Base-by-base conservation (phyloP, 1,140 invertebrate species). In the Penaeus chinensis region DNA sequence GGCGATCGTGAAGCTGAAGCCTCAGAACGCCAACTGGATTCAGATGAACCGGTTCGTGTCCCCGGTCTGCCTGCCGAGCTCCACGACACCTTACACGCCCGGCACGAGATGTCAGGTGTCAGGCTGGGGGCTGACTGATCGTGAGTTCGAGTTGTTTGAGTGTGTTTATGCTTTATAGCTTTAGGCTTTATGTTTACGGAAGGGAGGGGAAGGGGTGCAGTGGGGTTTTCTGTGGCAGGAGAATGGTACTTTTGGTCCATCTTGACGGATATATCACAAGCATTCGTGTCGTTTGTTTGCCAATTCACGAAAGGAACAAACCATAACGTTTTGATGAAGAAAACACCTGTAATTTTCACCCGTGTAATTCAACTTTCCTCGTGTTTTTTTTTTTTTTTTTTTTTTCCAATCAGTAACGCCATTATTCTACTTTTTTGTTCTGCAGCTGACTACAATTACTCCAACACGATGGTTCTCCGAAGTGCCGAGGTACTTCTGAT, bases 61-160 rank as follows among this genome's bases (percentile, higher is more conserved):
- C 3, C 87, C 90, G 1, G 89, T 85, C 13, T 90, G 90, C 37
- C 77, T 90, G 20, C 90, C 90, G 1, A 66, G 84, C 0, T 22
- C 61, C 22, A 32, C 82, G 37, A 82, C 76, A 0, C 47, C 78
- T 16, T 89, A 89, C 65, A 65, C 84, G 7, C 77, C 84, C 24
- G 89, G 95, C 82, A 93, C 94, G 61, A 91, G 94, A 3, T 96
- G 96, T 90, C 95, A 95, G 0, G 95, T 96, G 82, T 94, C 96
- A 81, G 96, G 96, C 42, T 96, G 95, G 95, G 96, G 96, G 5
- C 78, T 89, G 8, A 89, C 82, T 19, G 74, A 89, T 32, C 71
- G 88, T 85, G 60, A 86, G 82, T 89, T 42, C 3, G 7, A 7
- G 18, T 37, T 71, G 13, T 16, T n/a, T 11, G 13, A 66, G n/a